Percentiles rank a stretch among this genome's conserved stretches.
Evolutionary conservation across 2,113 vertebrate genomes (phyloP).

Genomic region (Pithys albifrons): DNA sequence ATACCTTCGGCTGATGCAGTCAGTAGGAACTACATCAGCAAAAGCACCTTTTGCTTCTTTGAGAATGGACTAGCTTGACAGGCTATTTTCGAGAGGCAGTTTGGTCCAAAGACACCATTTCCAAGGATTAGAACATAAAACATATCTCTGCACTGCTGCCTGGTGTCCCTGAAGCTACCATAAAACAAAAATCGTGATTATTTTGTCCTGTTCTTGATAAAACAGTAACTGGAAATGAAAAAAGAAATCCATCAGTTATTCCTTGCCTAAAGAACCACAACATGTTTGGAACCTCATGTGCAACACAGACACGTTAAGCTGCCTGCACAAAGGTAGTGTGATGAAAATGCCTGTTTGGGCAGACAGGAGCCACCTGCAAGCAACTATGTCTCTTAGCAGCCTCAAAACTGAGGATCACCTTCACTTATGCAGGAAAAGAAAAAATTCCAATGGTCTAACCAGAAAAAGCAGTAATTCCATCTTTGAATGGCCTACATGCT

Average conservation of each 20-base stretch:
- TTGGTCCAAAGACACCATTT: neutral
- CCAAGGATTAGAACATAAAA: neutral
- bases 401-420: neutral
- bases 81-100: neutral
- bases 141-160: neutral
- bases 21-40: neutral
- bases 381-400: neutral
- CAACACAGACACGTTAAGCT: accelerated
- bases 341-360: neutral
- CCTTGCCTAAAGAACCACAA: neutral
- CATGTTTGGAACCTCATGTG: neutral
- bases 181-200: neutral
- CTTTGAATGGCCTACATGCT: neutral
- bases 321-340: neutral
- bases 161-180: neutral
- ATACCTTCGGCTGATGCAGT: neutral
- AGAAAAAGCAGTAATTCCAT: neutral
- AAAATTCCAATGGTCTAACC: neutral
- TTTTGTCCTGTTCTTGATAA: neutral
- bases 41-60: neutral
- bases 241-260: neutral
- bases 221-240: neutral
- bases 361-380: neutral
- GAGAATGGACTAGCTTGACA: neutral
- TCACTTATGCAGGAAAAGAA: neutral